Evolutionary conservation across 2,797 vertebrate species (phyloP), one percentile per base, ranked within the genome.

Genomic region (Gallinago solitaria): DNA sequence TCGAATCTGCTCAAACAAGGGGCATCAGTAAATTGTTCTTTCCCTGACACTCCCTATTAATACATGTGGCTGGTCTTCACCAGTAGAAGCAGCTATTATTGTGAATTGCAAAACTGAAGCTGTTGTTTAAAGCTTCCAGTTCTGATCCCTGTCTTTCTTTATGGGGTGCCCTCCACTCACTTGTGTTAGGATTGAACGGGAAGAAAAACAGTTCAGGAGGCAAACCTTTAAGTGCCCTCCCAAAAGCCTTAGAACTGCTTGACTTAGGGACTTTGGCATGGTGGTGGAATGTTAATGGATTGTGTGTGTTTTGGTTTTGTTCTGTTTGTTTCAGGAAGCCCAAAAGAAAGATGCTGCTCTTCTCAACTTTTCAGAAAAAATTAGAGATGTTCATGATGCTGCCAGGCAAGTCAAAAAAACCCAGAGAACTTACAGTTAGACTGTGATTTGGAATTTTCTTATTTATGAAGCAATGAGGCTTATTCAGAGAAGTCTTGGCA

Each of bases 321-420:
- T 90, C 68, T 91, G 65, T 97, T 96, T 98, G 65, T 97, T 98
- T 65, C 94, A 99, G 99, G 99, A 99, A 98, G 99, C 99, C 45
- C 98, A 99, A 96, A 99, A 99, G 98, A 99, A 99, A 96, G 99
- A 99, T 54, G 98, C 98, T 92, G 93, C 96, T 90, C 98, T 99
- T 92, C 98, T 99, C 37, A 98, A 97, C 95, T 99, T 99, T 89
- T 98, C 99, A 76, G 99, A 99, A 97, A 99, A 99, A 95, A 97
- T 99, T 35, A 97, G 93, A 39, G 98, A 99, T 41, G 98, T 99
- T 89, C 99, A 99, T 90, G 99, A 98, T 80, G 99, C 99, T 0
- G 98, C 98, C 75, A 99, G 99, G 99, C 99, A 97, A 98, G 96
- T 81, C 48, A 67, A 80, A 92, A 69, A 91, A 86, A 35, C 47